These are phyloP conservation scores for Corbicula japonica DNA, from an alignment of 2,888 invertebrate species.

Conservation along the genomic window DNA sequence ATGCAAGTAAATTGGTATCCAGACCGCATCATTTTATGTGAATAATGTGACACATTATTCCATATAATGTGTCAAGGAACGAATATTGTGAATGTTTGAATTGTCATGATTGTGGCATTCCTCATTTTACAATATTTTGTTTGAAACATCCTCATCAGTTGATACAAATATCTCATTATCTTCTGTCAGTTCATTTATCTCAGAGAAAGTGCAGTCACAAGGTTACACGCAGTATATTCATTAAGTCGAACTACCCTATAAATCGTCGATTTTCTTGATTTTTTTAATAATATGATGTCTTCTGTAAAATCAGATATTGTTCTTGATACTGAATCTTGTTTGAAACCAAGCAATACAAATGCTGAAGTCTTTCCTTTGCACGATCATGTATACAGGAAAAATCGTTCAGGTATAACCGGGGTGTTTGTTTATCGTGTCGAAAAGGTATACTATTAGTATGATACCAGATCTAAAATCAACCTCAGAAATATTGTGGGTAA, in stretches of 20 bases:
- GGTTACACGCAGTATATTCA: neutral
- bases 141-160: neutral
- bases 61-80: slow-evolving; percentile 23
- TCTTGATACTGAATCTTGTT: slow-evolving; percentile 40
- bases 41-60: slow-evolving; percentile 7
- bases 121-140: slow-evolving; percentile 14
- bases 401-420: slow-evolving; percentile 27
- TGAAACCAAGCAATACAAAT: slow-evolving; percentile 38
- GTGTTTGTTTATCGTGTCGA: slow-evolving; percentile 41
- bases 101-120: slow-evolving; percentile 24
- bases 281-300: slow-evolving; percentile 22
- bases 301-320: slow-evolving; percentile 43
- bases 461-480: slow-evolving; percentile 28
- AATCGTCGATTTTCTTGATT: neutral
- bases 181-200: neutral
- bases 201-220: no score
- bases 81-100: slow-evolving; percentile 16
- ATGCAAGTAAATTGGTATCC: slow-evolving; percentile 19
- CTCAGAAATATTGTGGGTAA: slow-evolving; percentile 43
- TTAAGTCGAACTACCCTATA: neutral
- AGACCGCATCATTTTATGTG: neutral
- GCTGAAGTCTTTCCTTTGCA: slow-evolving; percentile 37
- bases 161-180: neutral
- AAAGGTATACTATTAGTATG: slow-evolving; percentile 8
- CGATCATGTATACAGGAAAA: slow-evolving; percentile 37